phyloP scores from a whole-genome alignment of 2,797 vertebrate species.

The Mareca strepera region DNA sequence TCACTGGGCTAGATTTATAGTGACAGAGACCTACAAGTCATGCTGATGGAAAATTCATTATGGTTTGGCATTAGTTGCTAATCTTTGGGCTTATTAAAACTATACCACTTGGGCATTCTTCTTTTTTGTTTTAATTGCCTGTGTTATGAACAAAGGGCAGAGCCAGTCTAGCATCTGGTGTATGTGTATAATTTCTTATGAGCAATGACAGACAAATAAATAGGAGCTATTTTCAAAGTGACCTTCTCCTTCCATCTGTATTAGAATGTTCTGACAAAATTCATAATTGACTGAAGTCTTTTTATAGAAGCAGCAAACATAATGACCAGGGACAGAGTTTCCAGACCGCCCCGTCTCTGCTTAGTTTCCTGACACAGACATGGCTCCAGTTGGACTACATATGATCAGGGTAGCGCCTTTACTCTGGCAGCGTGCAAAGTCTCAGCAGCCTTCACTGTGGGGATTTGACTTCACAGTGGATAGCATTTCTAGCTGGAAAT shows the following conservation, averaged over 20 bases:
- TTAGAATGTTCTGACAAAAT: slow-evolving; percentile 68
- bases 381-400: slow-evolving; percentile 55
- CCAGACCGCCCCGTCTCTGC: slow-evolving; percentile 18
- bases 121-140: slow-evolving; percentile 60
- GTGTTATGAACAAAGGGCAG: slow-evolving; percentile 32
- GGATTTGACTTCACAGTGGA: neutral
- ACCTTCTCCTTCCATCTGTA: slow-evolving; percentile 51
- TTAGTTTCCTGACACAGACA: neutral
- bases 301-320: slow-evolving; percentile 59
- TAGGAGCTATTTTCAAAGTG: slow-evolving; percentile 45
- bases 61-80: slow-evolving; percentile 56
- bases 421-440: slow-evolving; percentile 7
- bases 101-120: slow-evolving; percentile 34
- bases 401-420: neutral
- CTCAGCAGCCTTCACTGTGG: neutral
- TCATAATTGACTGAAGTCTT: slow-evolving; percentile 59
- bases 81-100: slow-evolving; percentile 60
- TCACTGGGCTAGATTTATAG: slow-evolving; percentile 25
- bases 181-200: neutral
- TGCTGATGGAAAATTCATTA: slow-evolving; percentile 69
- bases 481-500: slow-evolving; percentile 43
- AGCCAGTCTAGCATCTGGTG: slow-evolving; percentile 40
- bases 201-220: slow-evolving; percentile 58
- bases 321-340: slow-evolving; percentile 58
- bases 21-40: slow-evolving; percentile 19